Conservation (phyloP, 2,888 invertebrate genomes). For the Zygaena filipendulae region DNA sequence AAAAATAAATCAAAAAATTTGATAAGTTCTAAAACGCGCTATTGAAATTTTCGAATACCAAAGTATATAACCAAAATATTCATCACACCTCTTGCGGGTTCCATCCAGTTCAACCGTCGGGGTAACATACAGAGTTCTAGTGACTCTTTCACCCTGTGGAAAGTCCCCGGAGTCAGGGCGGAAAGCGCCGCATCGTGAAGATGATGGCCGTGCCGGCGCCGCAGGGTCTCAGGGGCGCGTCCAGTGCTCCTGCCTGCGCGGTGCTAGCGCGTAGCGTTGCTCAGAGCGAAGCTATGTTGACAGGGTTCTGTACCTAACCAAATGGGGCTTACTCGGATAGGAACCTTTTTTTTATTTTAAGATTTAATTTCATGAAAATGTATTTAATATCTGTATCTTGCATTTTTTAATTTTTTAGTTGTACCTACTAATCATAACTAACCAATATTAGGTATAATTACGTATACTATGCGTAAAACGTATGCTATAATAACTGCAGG, state of each 20-base stretch:
- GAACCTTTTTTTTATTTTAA: conserved; percentile 33
- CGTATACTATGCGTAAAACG: no score
- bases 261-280: conserved; percentile 43
- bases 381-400: no score
- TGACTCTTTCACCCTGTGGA: conserved; percentile 58
- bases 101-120: conserved; percentile 58
- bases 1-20: no score
- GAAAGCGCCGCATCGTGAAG: conserved; percentile 53
- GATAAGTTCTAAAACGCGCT: not conserved
- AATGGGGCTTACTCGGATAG: conserved; percentile 66
- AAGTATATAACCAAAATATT: no score
- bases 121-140: conserved; percentile 47
- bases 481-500: no score
- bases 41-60: not conserved
- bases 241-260: no score
- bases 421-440: no score
- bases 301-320: conserved; percentile 36
- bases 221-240: conserved; percentile 49
- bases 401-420: no score
- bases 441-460: no score
- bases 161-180: conserved; percentile 67
- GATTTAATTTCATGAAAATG: no score
- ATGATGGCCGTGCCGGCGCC: conserved; percentile 36
- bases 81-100: conserved; percentile 20
- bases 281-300: conserved; percentile 64